phyloP scores from a whole-genome alignment of 1,140 invertebrate species.

The Aphidius ervi region DNA sequence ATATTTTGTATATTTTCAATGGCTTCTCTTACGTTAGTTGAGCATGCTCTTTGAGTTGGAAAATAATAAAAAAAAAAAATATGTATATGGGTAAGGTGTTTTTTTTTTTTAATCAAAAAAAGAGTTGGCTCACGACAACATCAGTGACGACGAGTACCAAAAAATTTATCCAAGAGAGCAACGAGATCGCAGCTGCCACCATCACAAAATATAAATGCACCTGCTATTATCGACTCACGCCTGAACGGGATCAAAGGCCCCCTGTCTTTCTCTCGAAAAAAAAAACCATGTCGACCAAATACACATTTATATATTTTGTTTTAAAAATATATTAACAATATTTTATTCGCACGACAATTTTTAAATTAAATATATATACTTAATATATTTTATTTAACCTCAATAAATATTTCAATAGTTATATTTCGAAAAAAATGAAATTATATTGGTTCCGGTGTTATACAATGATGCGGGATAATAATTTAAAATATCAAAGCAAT shows the following conservation, averaged over 20 bases:
- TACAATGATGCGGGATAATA: no score
- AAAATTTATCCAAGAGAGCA: conserved; percentile 42
- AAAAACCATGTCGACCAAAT: no score
- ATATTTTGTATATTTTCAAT: no score
- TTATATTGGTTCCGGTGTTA: no score
- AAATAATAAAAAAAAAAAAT: conserved; percentile 6
- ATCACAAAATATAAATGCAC: conserved; percentile 37
- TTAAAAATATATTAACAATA: conserved; percentile 3
- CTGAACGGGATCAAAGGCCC: conserved; percentile 37
- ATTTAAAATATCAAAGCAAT: no score
- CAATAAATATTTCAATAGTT: no score
- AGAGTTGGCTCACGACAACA: conserved; percentile 10
- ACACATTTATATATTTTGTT: neutral
- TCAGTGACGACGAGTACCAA: conserved; percentile 30
- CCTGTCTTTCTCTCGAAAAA: conserved; percentile 30
- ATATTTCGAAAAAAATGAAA: no score
- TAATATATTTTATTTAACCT: no score
- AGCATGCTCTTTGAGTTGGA: neutral
- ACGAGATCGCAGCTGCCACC: conserved; percentile 48
- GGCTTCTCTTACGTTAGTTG: neutral
- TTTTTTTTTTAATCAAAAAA: neutral
- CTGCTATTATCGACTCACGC: conserved; percentile 48
- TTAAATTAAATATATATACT: no score
- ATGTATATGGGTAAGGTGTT: conserved; percentile 13
- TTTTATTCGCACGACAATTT: conserved; percentile 8